Base-by-base conservation (phyloP, 2,888 invertebrate species). In the Andrena marginata region DNA sequence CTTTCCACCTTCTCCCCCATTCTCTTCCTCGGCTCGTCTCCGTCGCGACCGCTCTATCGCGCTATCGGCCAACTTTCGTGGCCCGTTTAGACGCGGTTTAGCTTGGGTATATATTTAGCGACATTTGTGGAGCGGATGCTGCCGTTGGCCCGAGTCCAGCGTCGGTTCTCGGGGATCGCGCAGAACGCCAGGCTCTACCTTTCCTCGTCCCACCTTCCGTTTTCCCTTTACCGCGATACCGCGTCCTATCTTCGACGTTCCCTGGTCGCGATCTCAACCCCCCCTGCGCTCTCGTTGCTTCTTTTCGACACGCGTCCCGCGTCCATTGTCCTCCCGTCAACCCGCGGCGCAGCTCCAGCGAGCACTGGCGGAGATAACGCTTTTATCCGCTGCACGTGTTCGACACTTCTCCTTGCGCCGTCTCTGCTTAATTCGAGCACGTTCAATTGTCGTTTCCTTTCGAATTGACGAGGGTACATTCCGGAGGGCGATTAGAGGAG, bases 91-190 rank as follows among this genome's bases (percentile, higher is more conserved):
- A 82, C 76, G 71, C 88, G 85, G 87, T 85, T 56, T 88, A 82
- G 87, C 84, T 89, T 85, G 80, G 90, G 84, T 91, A 89, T 92
- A 92, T 91, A 92, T 92, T 92, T 91, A 92, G 91, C 90, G 90
- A 90, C 91, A 92, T 92, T 92, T 91, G 92, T 92, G 88, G 91
- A 92, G 80, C 92, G 92, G 92, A 92, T 92, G 92, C 91, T 90
- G 90, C 88, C 86, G 85, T 90, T 92, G 92, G 92, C 92, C 79
- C 80, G 77, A 81, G 88, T 91, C 92, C 92, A 92, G 90, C 87
- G 69, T 75, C 65, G 59, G 72, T 75, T 56, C 76, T 77, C 73
- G 72, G 70, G 84, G 87, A 79, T 87, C 67, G 80, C 71, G 77
- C 70, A 83, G 70, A 82, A 77, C 80, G 59, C 60, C 79, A 71